Base-by-base conservation (phyloP, 2,113 vertebrate genomes). In the Podarcis muralis region DNA sequence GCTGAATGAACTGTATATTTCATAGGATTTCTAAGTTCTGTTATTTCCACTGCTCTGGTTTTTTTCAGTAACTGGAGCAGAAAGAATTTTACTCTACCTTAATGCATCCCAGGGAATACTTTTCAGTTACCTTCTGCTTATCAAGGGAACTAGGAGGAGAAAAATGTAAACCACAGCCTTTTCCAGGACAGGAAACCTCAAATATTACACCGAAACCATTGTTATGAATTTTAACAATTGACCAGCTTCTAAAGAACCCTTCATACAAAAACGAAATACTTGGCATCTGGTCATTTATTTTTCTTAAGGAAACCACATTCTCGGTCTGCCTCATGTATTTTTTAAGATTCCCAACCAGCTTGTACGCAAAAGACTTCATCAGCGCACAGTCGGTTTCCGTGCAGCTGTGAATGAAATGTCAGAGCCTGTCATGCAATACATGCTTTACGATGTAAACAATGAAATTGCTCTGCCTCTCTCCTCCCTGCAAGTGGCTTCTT, bases 51-150 rank as follows among this genome's bases (percentile, higher is more conserved):
- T 91, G 84, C 83, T 94, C 53, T 95, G 90, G 65, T 90, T 95
- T 95, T 88, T 80, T 95, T 92, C 62, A 93, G 91, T 94, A 96
- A 96, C 85, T 95, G 84, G 93, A 96, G 93, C 95, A 94, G 94
- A 95, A 96, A 92, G 68, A 96, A 95, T 96, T 81, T 85, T 79
- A 48, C 40, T 89, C 69, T 94, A 91, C 91, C 92, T 95, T 96
- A 96, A 91, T 92, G 91, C 90, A 92, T 93, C 90, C 71, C 62
- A 94, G 92, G 90, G 90, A 96, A 95, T 95, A 87, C 78, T 93
- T 95, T 90, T 94, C 92, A 93, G 95, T 96, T 95, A 93, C 89
- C 94, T 95, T 93, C 88, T 85, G 86, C 89, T 90, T 92, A 74
- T 90, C 4, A 2, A 92, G 22, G 8, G 76, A 91, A 27, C 1